Conservation (phyloP, 2,888 invertebrate genomes). For the Scaptomyza caliginosa region DNA sequence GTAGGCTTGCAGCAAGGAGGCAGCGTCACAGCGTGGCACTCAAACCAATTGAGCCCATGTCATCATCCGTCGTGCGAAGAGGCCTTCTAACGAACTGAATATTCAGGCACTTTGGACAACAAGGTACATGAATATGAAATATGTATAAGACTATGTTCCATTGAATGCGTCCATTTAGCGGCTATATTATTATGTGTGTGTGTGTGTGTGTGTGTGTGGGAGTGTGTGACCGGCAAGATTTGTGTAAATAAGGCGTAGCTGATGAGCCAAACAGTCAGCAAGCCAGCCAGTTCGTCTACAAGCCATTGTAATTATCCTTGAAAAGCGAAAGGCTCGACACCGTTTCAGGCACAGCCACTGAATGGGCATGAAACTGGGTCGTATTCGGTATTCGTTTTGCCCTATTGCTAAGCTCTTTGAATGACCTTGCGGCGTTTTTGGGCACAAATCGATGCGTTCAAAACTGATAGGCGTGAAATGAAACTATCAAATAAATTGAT, state of each 20-base stretch:
- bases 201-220: background rate
- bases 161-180: conserved; percentile 64
- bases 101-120: conserved; percentile 30
- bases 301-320: conserved; percentile 47
- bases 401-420: conserved; percentile 18
- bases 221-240: conserved; percentile 52
- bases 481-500: background rate
- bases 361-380: conserved; percentile 39
- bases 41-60: conserved; percentile 60
- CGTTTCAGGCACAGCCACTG: conserved; percentile 19
- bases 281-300: conserved; percentile 8
- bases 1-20: conserved; percentile 54
- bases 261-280: conserved; percentile 41
- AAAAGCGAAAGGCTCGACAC: conserved; percentile 19
- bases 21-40: conserved; percentile 32
- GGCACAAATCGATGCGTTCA: background rate
- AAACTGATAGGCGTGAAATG: background rate
- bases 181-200: conserved; percentile 11
- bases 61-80: conserved; percentile 50
- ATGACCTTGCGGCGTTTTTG: conserved; percentile 34
- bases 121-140: conserved; percentile 5
- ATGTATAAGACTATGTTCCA: conserved; percentile 8
- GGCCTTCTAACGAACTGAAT: conserved; percentile 35
- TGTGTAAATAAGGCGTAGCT: conserved; percentile 68
- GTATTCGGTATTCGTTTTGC: conserved; percentile 1